Percentiles rank a stretch among this genome's conserved stretches.
Conservation (phyloP, 2,888 invertebrate species). For the Cartodere bifasciata region DNA sequence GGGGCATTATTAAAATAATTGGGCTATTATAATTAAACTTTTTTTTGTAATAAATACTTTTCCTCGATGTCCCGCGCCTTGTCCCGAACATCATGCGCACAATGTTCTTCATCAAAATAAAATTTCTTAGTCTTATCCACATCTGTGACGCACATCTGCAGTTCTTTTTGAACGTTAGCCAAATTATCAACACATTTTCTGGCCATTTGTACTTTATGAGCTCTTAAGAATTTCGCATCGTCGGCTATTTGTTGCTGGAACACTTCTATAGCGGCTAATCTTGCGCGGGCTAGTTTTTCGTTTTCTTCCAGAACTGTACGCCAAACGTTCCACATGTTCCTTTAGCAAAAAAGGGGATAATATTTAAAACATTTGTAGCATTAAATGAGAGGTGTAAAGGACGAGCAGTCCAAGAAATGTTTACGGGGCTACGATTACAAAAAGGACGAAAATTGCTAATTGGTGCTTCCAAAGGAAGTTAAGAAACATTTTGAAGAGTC, state of each 20-base stretch:
- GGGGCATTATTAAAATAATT: too few species aligned
- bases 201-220: conserved; percentile 70
- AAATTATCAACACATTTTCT: conserved; percentile 76
- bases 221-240: conserved; percentile 73
- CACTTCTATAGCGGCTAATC: conserved; percentile 86
- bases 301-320: conserved; percentile 89
- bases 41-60: too few species aligned
- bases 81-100: conserved; percentile 88
- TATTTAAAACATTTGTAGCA: too few species aligned
- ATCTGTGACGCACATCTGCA: conserved; percentile 75
- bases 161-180: conserved; percentile 77
- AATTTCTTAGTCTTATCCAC: conserved; percentile 89
- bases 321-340: conserved; percentile 99
- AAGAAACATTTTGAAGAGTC: too few species aligned
- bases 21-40: too few species aligned
- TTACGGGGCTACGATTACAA: too few species aligned
- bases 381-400: too few species aligned
- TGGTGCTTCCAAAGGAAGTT: too few species aligned
- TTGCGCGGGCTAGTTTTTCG: conserved; percentile 80
- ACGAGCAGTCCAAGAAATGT: too few species aligned
- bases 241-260: conserved; percentile 92
- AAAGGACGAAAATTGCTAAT: too few species aligned
- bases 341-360: conserved; percentile 30
- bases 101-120: conserved; percentile 92
- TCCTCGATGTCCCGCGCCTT: conserved; percentile 93